Percentiles rank a stretch among this genome's conserved stretches.
These are phyloP conservation scores for Tichodroma muraria DNA, from an alignment of 2,113 vertebrate species.

Conservation along the genomic window DNA sequence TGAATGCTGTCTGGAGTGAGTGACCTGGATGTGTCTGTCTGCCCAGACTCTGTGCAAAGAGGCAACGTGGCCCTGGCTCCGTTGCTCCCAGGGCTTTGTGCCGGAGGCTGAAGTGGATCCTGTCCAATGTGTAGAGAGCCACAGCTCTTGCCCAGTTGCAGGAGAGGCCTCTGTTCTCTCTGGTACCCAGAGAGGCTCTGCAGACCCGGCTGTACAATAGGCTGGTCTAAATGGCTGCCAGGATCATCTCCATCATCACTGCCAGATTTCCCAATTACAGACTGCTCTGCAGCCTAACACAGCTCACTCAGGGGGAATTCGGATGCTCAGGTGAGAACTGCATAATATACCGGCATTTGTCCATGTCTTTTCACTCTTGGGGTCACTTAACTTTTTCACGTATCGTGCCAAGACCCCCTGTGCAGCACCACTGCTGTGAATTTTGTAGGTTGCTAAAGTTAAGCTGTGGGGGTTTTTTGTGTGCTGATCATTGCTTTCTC, in stretches of 20 bases:
- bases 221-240: slow-evolving; percentile 2
- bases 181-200: background rate
- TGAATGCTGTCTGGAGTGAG: slow-evolving; percentile 30
- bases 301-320: background rate
- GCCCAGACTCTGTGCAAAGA: slow-evolving; percentile 22
- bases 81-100: background rate
- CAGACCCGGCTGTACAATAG: background rate
- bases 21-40: slow-evolving; percentile 44
- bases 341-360: background rate
- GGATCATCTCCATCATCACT: background rate
- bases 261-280: background rate
- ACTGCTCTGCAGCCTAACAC: background rate
- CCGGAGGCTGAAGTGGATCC: background rate
- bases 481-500: background rate
- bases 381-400: background rate
- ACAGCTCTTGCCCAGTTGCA: background rate
- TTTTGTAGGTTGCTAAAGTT: background rate
- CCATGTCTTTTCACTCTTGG: background rate
- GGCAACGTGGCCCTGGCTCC: background rate
- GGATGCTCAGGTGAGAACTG: background rate
- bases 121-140: background rate
- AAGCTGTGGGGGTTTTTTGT: background rate
- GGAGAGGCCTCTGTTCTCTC: background rate
- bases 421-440: background rate
- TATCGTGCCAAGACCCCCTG: background rate